Evolutionary conservation across 1,140 invertebrate species (phyloP).

Genomic region (Macrostomum lignano): DNA sequence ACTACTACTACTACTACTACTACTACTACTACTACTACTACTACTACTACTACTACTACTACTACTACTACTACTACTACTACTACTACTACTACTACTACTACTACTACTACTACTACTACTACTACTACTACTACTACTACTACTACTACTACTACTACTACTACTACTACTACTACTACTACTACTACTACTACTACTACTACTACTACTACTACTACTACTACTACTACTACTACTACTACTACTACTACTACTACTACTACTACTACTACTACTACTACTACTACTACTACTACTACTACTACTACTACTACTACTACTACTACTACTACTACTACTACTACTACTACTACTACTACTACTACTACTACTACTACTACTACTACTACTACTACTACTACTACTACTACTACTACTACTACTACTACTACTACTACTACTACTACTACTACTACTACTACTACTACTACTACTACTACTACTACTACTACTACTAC

Average conservation of each 20-base stretch:
- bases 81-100: conserved; percentile 2
- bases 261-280: conserved; percentile 2
- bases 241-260: conserved; percentile 2
- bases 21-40: conserved; percentile 2
- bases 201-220: conserved; percentile 2
- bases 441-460: conserved; percentile 2
- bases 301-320: conserved; percentile 2
- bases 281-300: conserved; percentile 2
- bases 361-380: conserved; percentile 2
- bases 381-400: conserved; percentile 2
- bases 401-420: conserved; percentile 2
- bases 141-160: conserved; percentile 2
- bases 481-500: conserved; percentile 2
- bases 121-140: conserved; percentile 2
- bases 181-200: conserved; percentile 2
- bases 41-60: conserved; percentile 2
- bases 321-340: conserved; percentile 2
- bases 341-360: conserved; percentile 2
- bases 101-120: conserved; percentile 2
- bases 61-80: conserved; percentile 2
- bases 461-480: conserved; percentile 2
- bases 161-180: conserved; percentile 2
- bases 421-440: conserved; percentile 2
- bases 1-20: conserved; percentile 2
- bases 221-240: conserved; percentile 2